phyloP scores from a whole-genome alignment of 2,888 invertebrate species.

The Eustalomyia histrio region DNA sequence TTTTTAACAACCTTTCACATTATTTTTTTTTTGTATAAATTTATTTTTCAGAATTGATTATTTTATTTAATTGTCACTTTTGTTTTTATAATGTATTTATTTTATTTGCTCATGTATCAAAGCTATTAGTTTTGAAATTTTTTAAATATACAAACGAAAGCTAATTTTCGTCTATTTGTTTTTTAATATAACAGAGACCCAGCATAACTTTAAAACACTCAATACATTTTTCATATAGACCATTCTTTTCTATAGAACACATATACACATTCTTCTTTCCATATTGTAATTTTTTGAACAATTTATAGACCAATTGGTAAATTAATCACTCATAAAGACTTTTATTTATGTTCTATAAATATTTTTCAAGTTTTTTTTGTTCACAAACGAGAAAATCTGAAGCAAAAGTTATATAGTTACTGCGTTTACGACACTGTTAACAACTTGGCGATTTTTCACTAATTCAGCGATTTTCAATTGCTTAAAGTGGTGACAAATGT shows the following conservation, averaged over 20 bases:
- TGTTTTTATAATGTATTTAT: background rate
- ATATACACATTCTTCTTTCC: background rate
- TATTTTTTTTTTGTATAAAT: conserved; percentile 33
- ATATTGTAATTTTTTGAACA: conserved; percentile 2
- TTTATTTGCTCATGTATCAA: background rate
- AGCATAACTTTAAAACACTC: conserved; percentile 53
- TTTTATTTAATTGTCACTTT: background rate
- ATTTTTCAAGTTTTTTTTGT: conserved; percentile 19
- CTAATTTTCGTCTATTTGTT: conserved; percentile 57
- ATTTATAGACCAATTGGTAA: background rate
- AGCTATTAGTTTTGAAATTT: conserved; percentile 19
- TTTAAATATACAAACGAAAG: conserved; percentile 60
- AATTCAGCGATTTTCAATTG: too few relatives aligned
- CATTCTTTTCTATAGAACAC: conserved; percentile 27
- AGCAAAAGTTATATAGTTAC: conserved; percentile 48
- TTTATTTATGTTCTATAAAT: conserved; percentile 2
- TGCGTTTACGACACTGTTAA: conserved; percentile 32
- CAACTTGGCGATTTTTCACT: too few relatives aligned
- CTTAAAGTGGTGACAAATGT: too few relatives aligned
- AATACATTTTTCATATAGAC: conserved; percentile 56
- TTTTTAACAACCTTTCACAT: conserved; percentile 49
- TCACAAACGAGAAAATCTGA: conserved; percentile 41
- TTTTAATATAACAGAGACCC: conserved; percentile 54
- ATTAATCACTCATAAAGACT: background rate
- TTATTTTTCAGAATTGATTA: background rate